Evolutionary conservation across 2,113 vertebrate genomes (phyloP), one percentile per base, ranked within the genome.

Genomic region (Chroicocephalus ridibundus): DNA sequence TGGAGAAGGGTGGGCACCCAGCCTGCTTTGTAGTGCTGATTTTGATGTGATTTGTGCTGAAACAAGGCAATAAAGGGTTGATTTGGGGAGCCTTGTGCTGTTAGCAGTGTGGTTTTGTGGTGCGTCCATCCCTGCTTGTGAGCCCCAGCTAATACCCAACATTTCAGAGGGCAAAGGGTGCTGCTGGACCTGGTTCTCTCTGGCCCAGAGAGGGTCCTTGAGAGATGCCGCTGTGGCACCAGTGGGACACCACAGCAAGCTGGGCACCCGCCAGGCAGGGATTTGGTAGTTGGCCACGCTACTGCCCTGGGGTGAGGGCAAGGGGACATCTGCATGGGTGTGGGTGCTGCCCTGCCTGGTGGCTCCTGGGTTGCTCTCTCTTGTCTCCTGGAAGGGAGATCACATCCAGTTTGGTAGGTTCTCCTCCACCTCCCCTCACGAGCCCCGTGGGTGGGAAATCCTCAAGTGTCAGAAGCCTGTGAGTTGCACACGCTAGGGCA

Each of bases 31-130:
- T 38, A 61, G 36, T 61, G 75, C 47, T 84, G 91, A 34, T n/a
- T 84, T 84, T 15, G 40, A 11, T 86, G 69, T 84, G 69, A 78
- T 51, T 42, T 71, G 22, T 83, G 15, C 47, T 58, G 81, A 16
- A 78, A 64, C 13, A 47, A 78, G 38, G 77, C 51, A 96, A 94
- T 97, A 96, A 96, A 95, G 18, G 31, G 52, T 75, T 84, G 55
- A 51, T 89, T 10, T 91, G 51, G 55, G 77, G 18, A 96, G 15
- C 32, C n/a, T 49, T 71, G 42, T 64, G 54, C 12, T 4, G 24
- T 91, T 58, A 42, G 16, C 57, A 16, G 38, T 25, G 58, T 81
- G 34, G 12, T 22, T 88, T 55, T 90, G 31, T 78, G 70, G 17
- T 70, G 46, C 1, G 3, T 29, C 54, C 75, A 18, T 40, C 36